Conservation (phyloP, 2,888 invertebrate species). For the Abscondita cerata region DNA sequence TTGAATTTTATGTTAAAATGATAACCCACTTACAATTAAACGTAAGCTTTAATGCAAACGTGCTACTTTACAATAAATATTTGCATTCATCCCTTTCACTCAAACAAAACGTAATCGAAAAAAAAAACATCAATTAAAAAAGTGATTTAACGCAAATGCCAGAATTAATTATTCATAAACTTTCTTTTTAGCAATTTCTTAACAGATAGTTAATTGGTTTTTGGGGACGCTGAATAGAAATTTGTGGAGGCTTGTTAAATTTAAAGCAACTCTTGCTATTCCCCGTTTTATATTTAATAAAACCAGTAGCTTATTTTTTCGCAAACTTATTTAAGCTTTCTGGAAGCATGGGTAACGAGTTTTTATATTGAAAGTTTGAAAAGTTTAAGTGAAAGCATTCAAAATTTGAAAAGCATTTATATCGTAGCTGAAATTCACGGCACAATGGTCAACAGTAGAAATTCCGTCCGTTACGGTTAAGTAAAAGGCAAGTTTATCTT, state of each 20-base stretch:
- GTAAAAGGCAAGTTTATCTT: slow-evolving; percentile 20
- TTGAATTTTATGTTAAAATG: neutral
- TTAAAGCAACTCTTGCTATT: slow-evolving; percentile 2
- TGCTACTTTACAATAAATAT: neutral
- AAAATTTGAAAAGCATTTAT: no score
- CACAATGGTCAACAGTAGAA: slow-evolving; percentile 1
- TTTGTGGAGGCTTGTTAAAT: slow-evolving; percentile 13
- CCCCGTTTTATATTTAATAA: slow-evolving; percentile 5
- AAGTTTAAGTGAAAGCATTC: no score
- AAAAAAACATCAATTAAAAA: neutral
- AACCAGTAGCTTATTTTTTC: slow-evolving; percentile 1
- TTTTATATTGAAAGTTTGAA: no score
- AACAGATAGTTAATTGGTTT: slow-evolving; percentile 20
- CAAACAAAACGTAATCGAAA: neutral
- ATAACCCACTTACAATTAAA: neutral
- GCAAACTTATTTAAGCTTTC: neutral
- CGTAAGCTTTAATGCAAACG: neutral
- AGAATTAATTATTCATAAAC: slow-evolving; percentile 7
- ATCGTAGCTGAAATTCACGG: no score
- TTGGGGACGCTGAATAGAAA: slow-evolving; percentile 8
- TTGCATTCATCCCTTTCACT: neutral
- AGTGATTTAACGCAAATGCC: neutral
- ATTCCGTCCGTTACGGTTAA: neutral
- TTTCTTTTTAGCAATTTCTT: slow-evolving; percentile 5
- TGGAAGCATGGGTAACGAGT: neutral